These are phyloP conservation scores for Aphis craccivora DNA, from an alignment of 1,140 invertebrate species.

Conservation along the genomic window DNA sequence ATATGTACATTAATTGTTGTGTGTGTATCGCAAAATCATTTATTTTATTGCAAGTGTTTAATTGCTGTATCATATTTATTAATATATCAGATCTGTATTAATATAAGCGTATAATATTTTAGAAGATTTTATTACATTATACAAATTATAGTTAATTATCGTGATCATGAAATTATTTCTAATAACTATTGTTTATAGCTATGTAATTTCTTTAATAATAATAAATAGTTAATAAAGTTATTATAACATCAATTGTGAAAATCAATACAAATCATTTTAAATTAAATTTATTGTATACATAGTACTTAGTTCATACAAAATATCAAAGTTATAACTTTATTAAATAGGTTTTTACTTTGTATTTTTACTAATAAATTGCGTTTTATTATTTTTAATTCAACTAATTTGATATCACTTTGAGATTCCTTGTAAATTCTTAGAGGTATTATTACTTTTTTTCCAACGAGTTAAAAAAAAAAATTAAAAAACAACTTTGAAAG, in stretches of 20 bases:
- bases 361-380: not conserved
- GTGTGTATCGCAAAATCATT: not conserved
- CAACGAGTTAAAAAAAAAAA: not conserved
- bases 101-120: too few species aligned
- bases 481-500: not conserved
- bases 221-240: not conserved
- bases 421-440: not conserved
- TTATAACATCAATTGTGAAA: not conserved
- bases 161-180: not conserved
- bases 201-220: too few species aligned
- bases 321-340: not conserved
- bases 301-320: too few species aligned
- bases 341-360: not conserved
- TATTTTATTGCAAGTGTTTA: too few species aligned
- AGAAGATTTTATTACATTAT: not conserved
- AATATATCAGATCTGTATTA: too few species aligned
- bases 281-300: not conserved
- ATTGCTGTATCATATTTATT: too few species aligned
- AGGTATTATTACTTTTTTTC: not conserved
- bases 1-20: not conserved
- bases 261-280: not conserved
- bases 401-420: not conserved
- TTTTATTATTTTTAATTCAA: not conserved
- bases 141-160: not conserved
- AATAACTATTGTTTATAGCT: not conserved